Percentiles rank a stretch among this genome's conserved stretches.
Evolutionary conservation across 1,140 invertebrate genomes (phyloP).

Genomic region (Drosophila ogumai): DNA sequence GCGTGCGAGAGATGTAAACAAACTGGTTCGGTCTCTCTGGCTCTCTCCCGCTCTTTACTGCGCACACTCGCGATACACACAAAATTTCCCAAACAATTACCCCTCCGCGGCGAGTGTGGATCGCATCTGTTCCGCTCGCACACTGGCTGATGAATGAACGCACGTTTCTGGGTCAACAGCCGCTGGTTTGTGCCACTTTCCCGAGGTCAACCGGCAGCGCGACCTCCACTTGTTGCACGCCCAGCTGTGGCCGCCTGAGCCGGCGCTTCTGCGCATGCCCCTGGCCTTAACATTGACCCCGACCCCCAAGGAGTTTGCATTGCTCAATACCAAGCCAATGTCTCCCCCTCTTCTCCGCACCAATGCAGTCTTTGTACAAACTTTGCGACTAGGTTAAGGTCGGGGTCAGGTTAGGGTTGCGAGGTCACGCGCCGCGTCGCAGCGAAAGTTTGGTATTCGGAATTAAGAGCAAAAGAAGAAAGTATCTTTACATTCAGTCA

Average conservation of each 20-base stretch:
- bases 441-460: conserved; percentile 8
- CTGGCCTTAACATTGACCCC: conserved; percentile 68
- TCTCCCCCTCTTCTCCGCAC: neutral
- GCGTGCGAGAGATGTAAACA: conserved; percentile 65
- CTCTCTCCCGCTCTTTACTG: conserved; percentile 41
- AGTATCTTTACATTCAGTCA: conserved; percentile 36
- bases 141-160: conserved; percentile 63
- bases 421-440: conserved; percentile 55
- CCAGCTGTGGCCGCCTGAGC: conserved; percentile 6
- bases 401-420: conserved; percentile 18
- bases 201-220: conserved; percentile 25
- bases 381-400: conserved; percentile 4
- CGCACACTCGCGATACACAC: conserved; percentile 65
- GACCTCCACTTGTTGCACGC: conserved; percentile 53
- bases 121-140: conserved; percentile 43
- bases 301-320: conserved; percentile 52
- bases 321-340: conserved; percentile 27
- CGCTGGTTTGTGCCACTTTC: conserved; percentile 49
- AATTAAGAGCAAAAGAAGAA: conserved; percentile 5
- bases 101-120: conserved; percentile 65
- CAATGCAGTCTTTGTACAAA: neutral
- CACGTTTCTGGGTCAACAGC: conserved; percentile 76
- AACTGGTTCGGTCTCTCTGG: conserved; percentile 49
- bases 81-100: conserved; percentile 83
- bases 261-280: conserved; percentile 54